Evolutionary conservation across 2,888 invertebrate species (phyloP).

Genomic region (Notocelia uddmanniana): DNA sequence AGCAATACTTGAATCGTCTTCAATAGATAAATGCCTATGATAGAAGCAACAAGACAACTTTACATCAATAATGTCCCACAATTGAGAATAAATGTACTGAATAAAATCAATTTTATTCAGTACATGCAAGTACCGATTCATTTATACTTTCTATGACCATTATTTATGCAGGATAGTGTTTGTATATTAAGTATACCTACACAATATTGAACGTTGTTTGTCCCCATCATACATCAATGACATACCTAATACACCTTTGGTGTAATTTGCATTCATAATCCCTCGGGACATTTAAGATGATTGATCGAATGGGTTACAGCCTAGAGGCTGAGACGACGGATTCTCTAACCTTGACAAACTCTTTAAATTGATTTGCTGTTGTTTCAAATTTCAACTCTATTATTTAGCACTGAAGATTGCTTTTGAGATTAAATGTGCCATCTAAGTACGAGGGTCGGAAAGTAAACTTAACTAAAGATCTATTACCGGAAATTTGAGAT

Average conservation of each 20-base stretch:
- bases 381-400: not conserved
- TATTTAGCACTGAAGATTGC: not conserved
- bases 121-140: not conserved
- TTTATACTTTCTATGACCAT: not conserved
- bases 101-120: no score
- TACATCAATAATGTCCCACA: no score
- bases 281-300: conserved; percentile 25
- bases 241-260: conserved; percentile 39
- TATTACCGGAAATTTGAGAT: conserved; percentile 8
- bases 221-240: conserved; percentile 31
- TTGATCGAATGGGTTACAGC: conserved; percentile 30
- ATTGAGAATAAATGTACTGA: no score
- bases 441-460: not conserved
- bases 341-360: not conserved
- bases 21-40: no score
- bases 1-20: no score
- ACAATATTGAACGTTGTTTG: conserved; percentile 4
- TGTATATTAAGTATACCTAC: not conserved
- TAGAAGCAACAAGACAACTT: no score
- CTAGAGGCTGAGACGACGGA: conserved; percentile 6
- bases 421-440: not conserved
- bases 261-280: conserved; percentile 36
- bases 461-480: not conserved
- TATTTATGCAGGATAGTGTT: not conserved
- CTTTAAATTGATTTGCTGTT: not conserved